Percentiles rank a stretch among this genome's conserved stretches.
These are phyloP conservation scores for Nannobrachium achirus DNA, from an alignment of 2,113 vertebrate genomes.

Conservation along the genomic window DNA sequence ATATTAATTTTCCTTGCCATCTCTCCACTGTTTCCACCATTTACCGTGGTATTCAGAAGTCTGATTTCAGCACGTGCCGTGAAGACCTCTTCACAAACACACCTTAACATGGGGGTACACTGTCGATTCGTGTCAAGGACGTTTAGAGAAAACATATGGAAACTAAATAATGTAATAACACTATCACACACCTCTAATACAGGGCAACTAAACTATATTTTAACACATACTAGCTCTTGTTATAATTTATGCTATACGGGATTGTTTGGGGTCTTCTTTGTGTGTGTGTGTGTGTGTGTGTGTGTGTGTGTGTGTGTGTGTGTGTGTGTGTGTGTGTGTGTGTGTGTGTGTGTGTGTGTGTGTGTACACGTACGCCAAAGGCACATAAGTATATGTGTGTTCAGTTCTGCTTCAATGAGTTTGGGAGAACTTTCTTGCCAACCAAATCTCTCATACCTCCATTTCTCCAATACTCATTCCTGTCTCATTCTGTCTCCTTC, in stretches of 20 bases:
- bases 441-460: constrained; percentile 54
- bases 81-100: no score
- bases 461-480: constrained; percentile 35
- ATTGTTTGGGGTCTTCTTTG: constrained; percentile 47
- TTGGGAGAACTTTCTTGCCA: constrained; percentile 56
- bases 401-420: constrained; percentile 49
- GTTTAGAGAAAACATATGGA: no score
- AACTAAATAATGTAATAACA: no score
- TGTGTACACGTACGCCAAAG: not conserved
- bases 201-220: not conserved
- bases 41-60: no score
- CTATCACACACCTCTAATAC: no score
- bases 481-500: constrained; percentile 46
- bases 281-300: constrained; percentile 8
- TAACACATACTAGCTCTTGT: constrained; percentile 31
- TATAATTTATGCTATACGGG: constrained; percentile 47
- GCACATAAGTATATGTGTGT: constrained; percentile 35
- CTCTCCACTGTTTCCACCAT: no score
- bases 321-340: constrained; percentile 21
- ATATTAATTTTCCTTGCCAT: no score
- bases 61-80: no score
- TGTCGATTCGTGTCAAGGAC: no score
- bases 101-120: no score
- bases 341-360: constrained; percentile 33
- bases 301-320: constrained; percentile 8